Conservation (phyloP, 2,888 invertebrate genomes). For the Agriopis marginaria region DNA sequence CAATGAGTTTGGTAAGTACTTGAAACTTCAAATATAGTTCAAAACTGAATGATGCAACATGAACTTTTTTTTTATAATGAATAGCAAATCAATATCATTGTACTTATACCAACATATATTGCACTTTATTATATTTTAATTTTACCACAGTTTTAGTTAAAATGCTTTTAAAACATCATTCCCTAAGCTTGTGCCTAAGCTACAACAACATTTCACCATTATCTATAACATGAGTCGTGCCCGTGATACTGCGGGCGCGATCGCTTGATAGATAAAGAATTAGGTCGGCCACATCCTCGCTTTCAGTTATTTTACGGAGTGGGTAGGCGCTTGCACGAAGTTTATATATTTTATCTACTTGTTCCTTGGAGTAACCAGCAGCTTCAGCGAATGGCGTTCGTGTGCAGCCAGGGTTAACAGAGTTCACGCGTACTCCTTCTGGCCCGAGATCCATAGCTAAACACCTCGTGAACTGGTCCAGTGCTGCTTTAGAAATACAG, state of each 20-base stretch:
- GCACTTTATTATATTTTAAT: too few relatives aligned
- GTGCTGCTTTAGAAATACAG: slow-evolving; percentile 95
- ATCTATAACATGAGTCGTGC: slow-evolving; percentile 85
- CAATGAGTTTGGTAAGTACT: too few relatives aligned
- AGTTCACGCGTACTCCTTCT: slow-evolving; percentile 93
- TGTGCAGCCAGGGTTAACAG: slow-evolving; percentile 97
- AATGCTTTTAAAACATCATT: neutral
- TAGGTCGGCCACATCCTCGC: slow-evolving; percentile 94
- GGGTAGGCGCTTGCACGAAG: slow-evolving; percentile 93
- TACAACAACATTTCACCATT: slow-evolving; percentile 76
- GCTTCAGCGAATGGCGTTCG: slow-evolving; percentile 88
- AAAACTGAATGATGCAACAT: too few relatives aligned
- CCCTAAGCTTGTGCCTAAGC: neutral
- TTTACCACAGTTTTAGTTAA: neutral
- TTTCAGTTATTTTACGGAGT: slow-evolving; percentile 92
- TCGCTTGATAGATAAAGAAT: slow-evolving; percentile 96
- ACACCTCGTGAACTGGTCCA: slow-evolving; percentile 97
- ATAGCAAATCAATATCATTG: too few relatives aligned
- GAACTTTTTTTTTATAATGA: too few relatives aligned
- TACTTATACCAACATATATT: too few relatives aligned
- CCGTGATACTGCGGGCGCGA: slow-evolving; percentile 95
- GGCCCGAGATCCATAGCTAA: slow-evolving; percentile 93
- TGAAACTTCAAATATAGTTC: too few relatives aligned
- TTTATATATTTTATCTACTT: slow-evolving; percentile 89
- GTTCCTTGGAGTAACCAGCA: slow-evolving; percentile 90